Conservation (phyloP, 2,797 vertebrate genomes). For the Anguilla marmorata region DNA sequence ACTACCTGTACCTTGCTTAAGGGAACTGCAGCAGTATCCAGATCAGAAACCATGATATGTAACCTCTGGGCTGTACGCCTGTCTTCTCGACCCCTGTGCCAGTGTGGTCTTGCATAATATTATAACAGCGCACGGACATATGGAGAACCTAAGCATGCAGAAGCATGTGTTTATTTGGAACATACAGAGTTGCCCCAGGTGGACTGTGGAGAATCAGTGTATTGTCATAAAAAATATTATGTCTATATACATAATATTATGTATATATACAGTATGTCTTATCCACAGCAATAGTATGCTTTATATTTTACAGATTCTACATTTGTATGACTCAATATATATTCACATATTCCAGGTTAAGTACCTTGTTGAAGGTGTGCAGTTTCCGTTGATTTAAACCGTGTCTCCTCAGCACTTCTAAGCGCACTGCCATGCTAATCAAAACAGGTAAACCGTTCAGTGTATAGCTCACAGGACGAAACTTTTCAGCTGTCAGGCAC, state of each 20-base stretch:
- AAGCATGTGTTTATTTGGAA: background rate
- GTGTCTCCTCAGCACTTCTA: background rate
- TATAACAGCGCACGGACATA: background rate
- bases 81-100: background rate
- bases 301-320: background rate
- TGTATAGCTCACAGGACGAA: background rate
- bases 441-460: background rate
- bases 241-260: too few species aligned
- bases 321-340: background rate
- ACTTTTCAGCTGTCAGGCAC: constrained; percentile 1
- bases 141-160: background rate
- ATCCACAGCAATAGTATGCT: background rate
- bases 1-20: constrained; percentile 1
- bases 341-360: background rate
- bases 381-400: background rate
- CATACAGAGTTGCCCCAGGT: background rate
- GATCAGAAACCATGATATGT: background rate
- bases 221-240: background rate
- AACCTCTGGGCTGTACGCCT: background rate
- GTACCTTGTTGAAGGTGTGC: background rate
- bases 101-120: background rate
- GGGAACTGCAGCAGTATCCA: background rate
- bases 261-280: background rate
- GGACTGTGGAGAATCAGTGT: background rate
- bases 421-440: background rate